Evolutionary conservation across 2,113 vertebrate genomes (phyloP), one percentile per base, ranked within the genome.

Genomic region (Fulmarus glacialis): DNA sequence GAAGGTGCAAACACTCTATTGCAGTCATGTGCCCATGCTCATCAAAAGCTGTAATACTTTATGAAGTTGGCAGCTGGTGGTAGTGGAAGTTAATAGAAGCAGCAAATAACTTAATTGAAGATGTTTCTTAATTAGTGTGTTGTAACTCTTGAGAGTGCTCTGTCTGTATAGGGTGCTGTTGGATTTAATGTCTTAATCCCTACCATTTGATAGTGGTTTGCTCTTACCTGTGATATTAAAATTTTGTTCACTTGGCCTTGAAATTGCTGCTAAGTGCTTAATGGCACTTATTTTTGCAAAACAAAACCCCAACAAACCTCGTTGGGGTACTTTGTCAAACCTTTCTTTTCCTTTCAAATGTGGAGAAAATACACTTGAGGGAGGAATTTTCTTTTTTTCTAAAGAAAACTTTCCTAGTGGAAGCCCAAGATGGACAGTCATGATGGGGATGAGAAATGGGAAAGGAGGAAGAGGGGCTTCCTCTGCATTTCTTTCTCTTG

Each of bases 21-120:
- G 45, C 59, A 90, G 81, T 88, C 67, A 85, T 64, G 53, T 68
- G 74, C 29, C 67, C 15, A 1, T 86, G 78, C 82, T 95, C 74
- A 77, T 96, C 91, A 95, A 52, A 87, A 91, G 80, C 87, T 94
- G 67, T 62, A 81, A 27, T 67, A 19, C 79, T 93, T 91, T 82
- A 36, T 84, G 60, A 75, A 96, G 71, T 94, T 96, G 96, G 94
- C 94, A 96, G 75, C 91, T 85, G 78, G 21, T 96, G 59, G 84
- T 93, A 96, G 62, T 95, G 85, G 93, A 96, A 96, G 87, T 94
- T 95, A 95, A 95, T 92, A 80, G 96, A 96, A 93, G 91, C 80
- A 88, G 91, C 96, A 96, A 97, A 96, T 96, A 94, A 96, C 94
- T 96, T 97, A 96, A 96, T 96, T 96, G 96, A 93, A 94, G 96